Conservation (phyloP, 2,888 invertebrate species). For the Harpalus rufipes region DNA sequence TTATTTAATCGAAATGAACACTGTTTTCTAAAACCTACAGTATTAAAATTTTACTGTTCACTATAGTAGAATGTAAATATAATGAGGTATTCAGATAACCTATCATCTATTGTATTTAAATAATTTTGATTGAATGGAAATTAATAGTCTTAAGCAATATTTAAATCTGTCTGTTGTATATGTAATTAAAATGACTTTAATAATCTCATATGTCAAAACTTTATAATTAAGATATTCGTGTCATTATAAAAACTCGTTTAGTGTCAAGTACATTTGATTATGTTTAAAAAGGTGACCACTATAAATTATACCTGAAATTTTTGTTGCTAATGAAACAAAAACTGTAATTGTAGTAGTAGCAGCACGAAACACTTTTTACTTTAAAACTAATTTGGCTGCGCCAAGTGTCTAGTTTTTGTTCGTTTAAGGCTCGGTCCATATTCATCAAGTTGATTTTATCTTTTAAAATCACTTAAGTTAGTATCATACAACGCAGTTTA, state of each 20-base stretch:
- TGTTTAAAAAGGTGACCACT: slow-evolving; percentile 22
- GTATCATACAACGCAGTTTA: slow-evolving; percentile 21
- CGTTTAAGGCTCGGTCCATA: slow-evolving; percentile 22
- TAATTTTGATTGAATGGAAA: too few species aligned
- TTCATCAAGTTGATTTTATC: slow-evolving; percentile 1
- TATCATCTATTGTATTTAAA: too few species aligned
- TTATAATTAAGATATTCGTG: slow-evolving; percentile 22
- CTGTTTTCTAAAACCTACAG: too few species aligned
- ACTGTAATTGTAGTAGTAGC: slow-evolving; percentile 40
- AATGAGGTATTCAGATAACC: too few species aligned
- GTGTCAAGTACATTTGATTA: slow-evolving; percentile 24
- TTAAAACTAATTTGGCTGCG: slow-evolving; percentile 27
- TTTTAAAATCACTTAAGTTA: slow-evolving; percentile 2
- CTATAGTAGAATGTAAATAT: too few species aligned
- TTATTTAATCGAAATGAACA: too few species aligned
- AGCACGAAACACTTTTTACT: slow-evolving; percentile 37
- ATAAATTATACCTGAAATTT: slow-evolving; percentile 30
- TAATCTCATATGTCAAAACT: slow-evolving; percentile 27
- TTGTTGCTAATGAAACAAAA: slow-evolving; percentile 38
- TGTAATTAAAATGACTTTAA: slow-evolving; percentile 13
- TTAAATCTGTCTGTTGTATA: too few species aligned
- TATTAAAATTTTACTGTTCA: too few species aligned
- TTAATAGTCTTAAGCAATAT: too few species aligned
- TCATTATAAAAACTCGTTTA: slow-evolving; percentile 2
- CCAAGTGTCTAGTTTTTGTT: slow-evolving; percentile 15